Evolutionary conservation across 2,113 vertebrate species (phyloP), one percentile per base, ranked within the genome.

Genomic region (Megalops atlanticus): DNA sequence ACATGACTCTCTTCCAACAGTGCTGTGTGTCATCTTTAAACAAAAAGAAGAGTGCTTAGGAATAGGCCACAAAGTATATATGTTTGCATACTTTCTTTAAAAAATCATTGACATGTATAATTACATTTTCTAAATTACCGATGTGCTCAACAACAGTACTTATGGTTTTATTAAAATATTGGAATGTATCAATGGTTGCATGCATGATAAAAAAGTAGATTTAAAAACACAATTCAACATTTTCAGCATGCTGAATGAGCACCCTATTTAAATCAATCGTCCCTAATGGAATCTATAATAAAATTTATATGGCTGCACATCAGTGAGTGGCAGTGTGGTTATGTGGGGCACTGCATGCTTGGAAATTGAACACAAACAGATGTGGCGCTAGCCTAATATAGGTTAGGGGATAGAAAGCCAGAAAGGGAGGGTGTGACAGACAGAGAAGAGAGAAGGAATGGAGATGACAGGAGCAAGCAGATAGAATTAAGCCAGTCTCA

Each of bases 271-370:
- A 64, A 64, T 64, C 18, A 58, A 58, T 58, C 24, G 12, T 31
- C n/a, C 15, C 36, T 36, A 21, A 7, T 40, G 18, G 38, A 40
- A 24, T 39, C 15, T 36, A 40, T 18, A 73, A 73, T 38, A 8
- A 73, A 40, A 21, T 38, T 73, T 2, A 39, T 73, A 36, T 8
- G 12, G 38, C 24, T 24, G 35, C 7, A 18, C 38, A 40, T 39
- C 31, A 36, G 70, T 21, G 14, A 36, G 70, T 35, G 35, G 24
- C 64, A n/a, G 52, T 76, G 75, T 52, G 41, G 41, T 45, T 72
- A 82, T 80, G 36, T 72, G 71, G 81, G 78, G n/a, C 77, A 80
- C 2, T 6, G 79, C 68, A 74, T 77, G 68, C 77, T 58, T 68
- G 39, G 33, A 40, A 49, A 69, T 15, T 33, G 39, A 6, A 15